Evolutionary conservation across 1,140 invertebrate species (phyloP).

Genomic region (Drosophila bocki): DNA sequence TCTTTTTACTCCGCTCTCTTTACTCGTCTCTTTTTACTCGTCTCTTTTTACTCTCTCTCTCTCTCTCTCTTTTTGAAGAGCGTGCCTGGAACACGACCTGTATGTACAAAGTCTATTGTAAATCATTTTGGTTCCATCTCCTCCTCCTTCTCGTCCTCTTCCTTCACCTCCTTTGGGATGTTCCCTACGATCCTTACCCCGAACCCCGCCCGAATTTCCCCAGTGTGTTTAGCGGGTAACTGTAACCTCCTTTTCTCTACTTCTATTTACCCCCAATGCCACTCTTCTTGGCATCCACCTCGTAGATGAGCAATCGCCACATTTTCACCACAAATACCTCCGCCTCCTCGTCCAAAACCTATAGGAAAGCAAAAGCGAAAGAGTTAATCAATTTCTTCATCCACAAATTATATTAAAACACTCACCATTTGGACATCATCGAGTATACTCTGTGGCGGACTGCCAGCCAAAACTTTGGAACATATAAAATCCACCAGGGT

Average conservation of each 20-base stretch:
- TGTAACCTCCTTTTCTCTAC: background rate
- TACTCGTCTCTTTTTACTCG: background rate
- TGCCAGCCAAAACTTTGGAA: constrained; percentile 97
- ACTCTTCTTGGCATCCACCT: constrained; percentile 99
- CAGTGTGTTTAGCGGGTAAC: constrained; percentile 4
- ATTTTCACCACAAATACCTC: constrained; percentile 99
- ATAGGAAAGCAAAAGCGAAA: no score
- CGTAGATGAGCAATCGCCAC: constrained; percentile 99
- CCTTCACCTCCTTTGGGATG: constrained; percentile 5
- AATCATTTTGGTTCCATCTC: constrained; percentile 11
- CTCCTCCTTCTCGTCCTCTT: no score
- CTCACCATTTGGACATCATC: constrained; percentile 99
- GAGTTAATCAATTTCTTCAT: no score
- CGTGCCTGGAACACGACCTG: background rate
- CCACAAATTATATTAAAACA: background rate
- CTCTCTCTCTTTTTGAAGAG: background rate
- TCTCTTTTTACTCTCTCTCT: background rate
- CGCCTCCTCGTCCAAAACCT: constrained; percentile 94
- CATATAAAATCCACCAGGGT: constrained; percentile 99
- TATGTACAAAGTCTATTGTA: constrained; percentile 40
- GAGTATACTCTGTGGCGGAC: constrained; percentile 96
- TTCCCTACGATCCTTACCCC: constrained; percentile 15
- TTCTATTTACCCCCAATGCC: constrained; percentile 78
- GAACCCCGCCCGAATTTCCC: constrained; percentile 15
- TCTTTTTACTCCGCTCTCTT: no score